These are phyloP conservation scores for Gallirallus australis DNA, from an alignment of 2,797 vertebrate species.

Conservation along the genomic window DNA sequence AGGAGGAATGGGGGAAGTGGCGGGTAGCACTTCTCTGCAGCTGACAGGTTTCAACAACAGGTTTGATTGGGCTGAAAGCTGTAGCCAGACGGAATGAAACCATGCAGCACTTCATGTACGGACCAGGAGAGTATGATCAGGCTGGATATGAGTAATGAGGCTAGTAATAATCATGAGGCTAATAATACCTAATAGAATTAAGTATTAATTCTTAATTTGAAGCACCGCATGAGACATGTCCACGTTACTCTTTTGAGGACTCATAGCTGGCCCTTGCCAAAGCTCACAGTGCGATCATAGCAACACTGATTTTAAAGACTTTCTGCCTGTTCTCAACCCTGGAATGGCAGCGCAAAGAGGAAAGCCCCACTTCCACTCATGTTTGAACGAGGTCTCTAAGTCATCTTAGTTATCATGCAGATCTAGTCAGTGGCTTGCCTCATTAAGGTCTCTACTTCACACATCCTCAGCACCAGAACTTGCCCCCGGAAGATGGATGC, in stretches of 20 bases:
- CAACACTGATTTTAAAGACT: background rate
- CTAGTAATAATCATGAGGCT: background rate
- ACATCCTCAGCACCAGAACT: background rate
- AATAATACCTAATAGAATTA: background rate
- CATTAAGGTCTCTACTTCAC: background rate
- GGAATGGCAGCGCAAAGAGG: accelerated
- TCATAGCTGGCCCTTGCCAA: background rate
- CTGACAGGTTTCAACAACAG: background rate
- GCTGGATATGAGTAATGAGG: background rate
- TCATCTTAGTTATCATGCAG: no score
- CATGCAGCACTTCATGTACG: background rate
- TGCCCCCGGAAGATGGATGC: background rate
- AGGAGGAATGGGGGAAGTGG: no score
- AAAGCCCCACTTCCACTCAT: background rate
- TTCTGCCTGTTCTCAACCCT: background rate
- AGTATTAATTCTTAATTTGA: background rate
- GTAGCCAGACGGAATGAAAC: background rate
- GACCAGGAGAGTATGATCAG: background rate
- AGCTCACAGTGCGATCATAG: background rate
- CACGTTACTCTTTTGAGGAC: background rate
- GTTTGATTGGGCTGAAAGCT: background rate
- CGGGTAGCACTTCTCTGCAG: background rate
- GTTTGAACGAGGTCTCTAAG: background rate
- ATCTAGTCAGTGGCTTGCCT: background rate
- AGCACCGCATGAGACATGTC: background rate